Evolutionary conservation across 2,888 invertebrate species (phyloP), one percentile per base, ranked within the genome.

Genomic region (Ophion ellenae): DNA sequence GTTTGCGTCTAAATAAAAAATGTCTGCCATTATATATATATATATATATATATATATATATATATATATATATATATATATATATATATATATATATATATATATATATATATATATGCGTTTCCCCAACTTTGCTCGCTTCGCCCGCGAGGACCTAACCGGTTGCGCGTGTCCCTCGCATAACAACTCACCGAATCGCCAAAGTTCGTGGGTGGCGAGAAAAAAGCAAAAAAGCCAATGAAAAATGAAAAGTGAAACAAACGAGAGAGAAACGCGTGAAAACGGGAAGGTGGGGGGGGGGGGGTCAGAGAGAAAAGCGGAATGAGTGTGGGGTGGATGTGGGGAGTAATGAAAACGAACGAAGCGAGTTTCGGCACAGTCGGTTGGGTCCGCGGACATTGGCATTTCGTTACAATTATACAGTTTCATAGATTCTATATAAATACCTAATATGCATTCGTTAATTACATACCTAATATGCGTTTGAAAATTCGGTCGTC

Each of bases 371-470:
- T 85, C 86, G 87, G 84, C 88, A 83, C 91, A 91, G 89, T 88
- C 89, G 89, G 89, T 90, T 92, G 88, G 92, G 92, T 90, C 90
- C 91, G 87, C 90, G 91, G 91, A 92, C 91, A 91, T 93, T 93
- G 93, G 92, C 93, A 93, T 93, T 93, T 93, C 91, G 90, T 94
- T 93, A 93, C 90, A 93, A 92, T 93, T 92, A 93, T 93, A 93
- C 92, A 93, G 92, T 92, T 93, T 93, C 91, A 93, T 93, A 93
- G 93, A 93, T 93, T 93, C 93, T 94, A 94, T 94, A 93, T 93
- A 93, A 93, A 94, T 94, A 93, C 91, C 93, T 93, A 94, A 92
- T 94, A 94, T 93, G 93, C 91, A 92, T 92, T 93, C 92, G 90
- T 93, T 92, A 93, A 92, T 93, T 93, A 94, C 93, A 93, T 94